phyloP scores from a whole-genome alignment of 2,888 invertebrate species.

The Coelogynopora nodosa region DNA sequence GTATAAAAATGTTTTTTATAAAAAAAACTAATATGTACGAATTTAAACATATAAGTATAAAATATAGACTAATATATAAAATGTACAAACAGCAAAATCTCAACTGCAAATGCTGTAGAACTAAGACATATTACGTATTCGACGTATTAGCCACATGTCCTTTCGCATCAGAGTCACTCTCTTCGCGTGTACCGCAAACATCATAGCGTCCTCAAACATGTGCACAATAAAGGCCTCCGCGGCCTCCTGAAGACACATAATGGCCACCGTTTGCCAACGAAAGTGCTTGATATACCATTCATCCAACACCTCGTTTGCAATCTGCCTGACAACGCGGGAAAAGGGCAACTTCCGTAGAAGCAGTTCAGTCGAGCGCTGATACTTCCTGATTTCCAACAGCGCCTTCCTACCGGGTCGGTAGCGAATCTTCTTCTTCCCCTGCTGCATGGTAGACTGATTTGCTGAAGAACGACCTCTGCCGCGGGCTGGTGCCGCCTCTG shows the following conservation, averaged over 20 bases:
- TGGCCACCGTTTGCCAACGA: not conserved
- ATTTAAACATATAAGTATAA: too few species aligned
- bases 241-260: slow-evolving; percentile 16
- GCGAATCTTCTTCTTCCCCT: too few species aligned
- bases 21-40: too few species aligned
- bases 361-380: slow-evolving; percentile 53
- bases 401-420: slow-evolving; percentile 54
- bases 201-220: not conserved
- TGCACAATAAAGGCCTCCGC: not conserved
- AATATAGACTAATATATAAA: too few species aligned
- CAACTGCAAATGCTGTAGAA: too few species aligned
- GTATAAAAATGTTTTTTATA: too few species aligned
- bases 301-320: not conserved
- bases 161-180: slow-evolving; percentile 16
- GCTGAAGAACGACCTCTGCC: too few species aligned
- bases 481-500: too few species aligned
- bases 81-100: too few species aligned
- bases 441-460: too few species aligned
- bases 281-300: not conserved
- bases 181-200: slow-evolving; percentile 29
- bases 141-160: not conserved
- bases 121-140: too few species aligned
- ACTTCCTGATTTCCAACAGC: slow-evolving; percentile 54
- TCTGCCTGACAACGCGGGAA: slow-evolving; percentile 52
- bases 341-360: slow-evolving; percentile 56